Base-by-base conservation (phyloP, 2,888 invertebrate species). In the Osedax frankpressi region DNA sequence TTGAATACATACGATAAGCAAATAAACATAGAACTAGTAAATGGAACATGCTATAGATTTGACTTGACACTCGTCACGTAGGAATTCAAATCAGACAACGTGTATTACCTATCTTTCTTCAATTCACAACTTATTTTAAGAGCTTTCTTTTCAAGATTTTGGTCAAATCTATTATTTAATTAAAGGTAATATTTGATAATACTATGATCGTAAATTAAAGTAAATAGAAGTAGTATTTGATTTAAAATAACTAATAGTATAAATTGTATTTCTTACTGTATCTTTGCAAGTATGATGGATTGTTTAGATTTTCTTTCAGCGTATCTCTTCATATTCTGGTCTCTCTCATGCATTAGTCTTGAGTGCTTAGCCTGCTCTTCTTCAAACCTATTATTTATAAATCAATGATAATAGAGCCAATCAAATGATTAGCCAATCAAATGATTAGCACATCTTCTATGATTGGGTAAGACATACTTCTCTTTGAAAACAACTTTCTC, bases 241-340 rank as follows among this genome's bases (percentile, higher is more conserved):
- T n/a, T n/a, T n/a, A n/a, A n/a, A n/a, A n/a, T n/a, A n/a, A n/a
- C n/a, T n/a, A n/a, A n/a, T n/a, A n/a, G n/a, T n/a, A n/a, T n/a
- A n/a, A n/a, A n/a, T n/a, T n/a, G n/a, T n/a, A n/a, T n/a, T 11
- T 11, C 81, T 81, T 78, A 84, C 84, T 82, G 80, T 59, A 84
- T 82, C 76, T 82, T 83, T 24, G 84, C 84, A 24, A 83, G 80
- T 78, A 83, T 79, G 78, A 84, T 84, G 75, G 81, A 81, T 75
- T 82, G 82, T 75, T 81, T 80, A 1, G 79, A 78, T 71, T 78
- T 78, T 74, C 80, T 76, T 6, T 79, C 77, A 59, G 81, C 79
- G 19, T 82, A 80, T 68, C 81, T 79, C 3, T 81, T 79, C 63
- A 83, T 76, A 30, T 82, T 75, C 14, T 77, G 77, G 59, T 80